These are phyloP conservation scores for Bagarius yarrelli DNA, from an alignment of 2,113 vertebrate genomes.

Conservation along the genomic window DNA sequence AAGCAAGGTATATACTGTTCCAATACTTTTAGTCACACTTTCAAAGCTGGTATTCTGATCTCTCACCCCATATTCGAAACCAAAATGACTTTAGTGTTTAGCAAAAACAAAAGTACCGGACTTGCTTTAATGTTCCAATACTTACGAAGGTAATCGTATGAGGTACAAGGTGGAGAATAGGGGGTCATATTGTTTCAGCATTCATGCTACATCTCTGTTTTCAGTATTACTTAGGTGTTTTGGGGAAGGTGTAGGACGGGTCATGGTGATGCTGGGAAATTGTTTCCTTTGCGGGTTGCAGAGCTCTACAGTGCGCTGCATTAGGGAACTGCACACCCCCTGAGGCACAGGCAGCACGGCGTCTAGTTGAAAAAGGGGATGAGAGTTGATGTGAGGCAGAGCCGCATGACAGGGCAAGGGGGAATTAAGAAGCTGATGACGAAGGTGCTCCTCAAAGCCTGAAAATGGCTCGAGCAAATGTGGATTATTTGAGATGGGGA, in stretches of 20 bases:
- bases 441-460: conserved; percentile 47
- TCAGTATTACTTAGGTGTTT: conserved; percentile 29
- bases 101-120: neutral
- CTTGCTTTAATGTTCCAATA: neutral
- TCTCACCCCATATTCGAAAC: neutral
- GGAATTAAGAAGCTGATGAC: conserved; percentile 47
- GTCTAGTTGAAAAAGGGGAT: neutral
- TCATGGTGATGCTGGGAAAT: conserved; percentile 56
- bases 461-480: conserved; percentile 50
- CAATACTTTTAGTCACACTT: neutral
- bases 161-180: neutral
- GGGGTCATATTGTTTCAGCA: neutral
- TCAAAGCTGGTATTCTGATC: neutral
- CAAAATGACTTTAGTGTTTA: neutral
- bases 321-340: neutral
- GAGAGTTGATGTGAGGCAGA: conserved; percentile 13
- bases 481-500: neutral
- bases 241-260: conserved; percentile 53
- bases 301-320: conserved; percentile 42
- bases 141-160: neutral
- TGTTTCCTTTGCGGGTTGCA: conserved; percentile 37
- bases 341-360: neutral
- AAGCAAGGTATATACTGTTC: neutral
- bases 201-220: conserved; percentile 31
- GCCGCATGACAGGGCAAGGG: conserved; percentile 22